Percentiles rank a stretch among this genome's conserved stretches.
Evolutionary conservation across 23 tunicate genomes (phyloP).

Genomic region (Ciona savignyi): DNA sequence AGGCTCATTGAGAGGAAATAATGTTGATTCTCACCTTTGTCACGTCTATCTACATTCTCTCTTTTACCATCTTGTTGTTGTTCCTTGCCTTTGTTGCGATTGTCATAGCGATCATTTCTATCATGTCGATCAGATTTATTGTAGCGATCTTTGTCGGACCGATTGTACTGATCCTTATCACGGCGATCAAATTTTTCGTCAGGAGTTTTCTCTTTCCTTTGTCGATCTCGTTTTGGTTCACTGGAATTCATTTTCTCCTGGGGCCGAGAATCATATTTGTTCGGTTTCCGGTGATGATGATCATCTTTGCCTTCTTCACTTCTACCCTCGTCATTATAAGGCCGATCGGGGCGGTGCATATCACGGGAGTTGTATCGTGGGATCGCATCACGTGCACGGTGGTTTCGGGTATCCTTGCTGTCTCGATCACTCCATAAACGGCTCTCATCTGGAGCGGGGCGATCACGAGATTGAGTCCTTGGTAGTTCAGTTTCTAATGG

Average conservation of each 20-base stretch:
- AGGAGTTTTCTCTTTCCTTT: not conserved
- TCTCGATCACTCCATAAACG: not conserved
- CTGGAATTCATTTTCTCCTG: not conserved
- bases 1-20: no score
- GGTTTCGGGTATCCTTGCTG: not conserved
- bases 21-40: no score
- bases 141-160: not conserved
- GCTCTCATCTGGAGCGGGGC: not conserved
- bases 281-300: not conserved
- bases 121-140: not conserved
- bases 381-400: not conserved
- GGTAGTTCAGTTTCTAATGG: not conserved
- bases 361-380: slow-evolving; percentile 1
- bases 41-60: not conserved
- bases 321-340: not conserved
- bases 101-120: not conserved
- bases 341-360: not conserved
- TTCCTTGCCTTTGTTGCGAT: not conserved
- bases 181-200: not conserved
- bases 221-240: not conserved
- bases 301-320: not conserved
- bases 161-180: not conserved
- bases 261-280: not conserved
- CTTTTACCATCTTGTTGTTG: not conserved
- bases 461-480: not conserved